phyloP scores from a whole-genome alignment of 2,113 vertebrate genomes.

The Gymnobelideus leadbeateri region DNA sequence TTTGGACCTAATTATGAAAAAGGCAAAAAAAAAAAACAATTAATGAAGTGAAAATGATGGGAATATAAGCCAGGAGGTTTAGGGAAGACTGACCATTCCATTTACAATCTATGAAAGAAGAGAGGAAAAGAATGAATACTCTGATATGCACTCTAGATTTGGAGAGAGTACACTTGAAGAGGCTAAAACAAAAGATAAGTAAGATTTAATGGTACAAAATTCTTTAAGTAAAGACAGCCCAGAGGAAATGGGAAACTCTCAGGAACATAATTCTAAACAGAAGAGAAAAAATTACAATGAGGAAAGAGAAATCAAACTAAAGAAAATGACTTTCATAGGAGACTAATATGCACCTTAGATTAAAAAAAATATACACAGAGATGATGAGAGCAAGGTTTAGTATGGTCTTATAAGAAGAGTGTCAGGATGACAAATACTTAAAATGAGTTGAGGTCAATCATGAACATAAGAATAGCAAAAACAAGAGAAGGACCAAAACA shows the following conservation, averaged over 20 bases:
- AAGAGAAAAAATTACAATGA: background rate
- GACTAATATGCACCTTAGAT: background rate
- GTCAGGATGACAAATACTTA: background rate
- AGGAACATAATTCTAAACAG: background rate
- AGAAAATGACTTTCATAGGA: background rate
- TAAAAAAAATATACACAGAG: background rate
- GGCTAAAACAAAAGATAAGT: background rate
- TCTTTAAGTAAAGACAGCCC: background rate
- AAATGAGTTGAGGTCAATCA: background rate
- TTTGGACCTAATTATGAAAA: background rate
- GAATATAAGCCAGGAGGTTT: background rate
- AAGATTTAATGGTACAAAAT: background rate
- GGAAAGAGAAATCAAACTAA: background rate
- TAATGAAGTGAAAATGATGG: background rate
- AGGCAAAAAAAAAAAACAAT: background rate
- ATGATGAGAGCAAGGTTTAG: background rate
- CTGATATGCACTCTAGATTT: background rate
- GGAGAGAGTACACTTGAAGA: background rate
- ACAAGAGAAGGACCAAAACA: background rate
- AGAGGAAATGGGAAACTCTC: background rate
- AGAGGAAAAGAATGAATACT: background rate
- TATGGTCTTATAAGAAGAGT: background rate
- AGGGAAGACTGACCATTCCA: background rate
- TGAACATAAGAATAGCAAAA: background rate
- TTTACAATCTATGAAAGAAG: background rate